These are phyloP conservation scores for Nymphalis io DNA, from an alignment of 1,140 invertebrate genomes.

Conservation along the genomic window DNA sequence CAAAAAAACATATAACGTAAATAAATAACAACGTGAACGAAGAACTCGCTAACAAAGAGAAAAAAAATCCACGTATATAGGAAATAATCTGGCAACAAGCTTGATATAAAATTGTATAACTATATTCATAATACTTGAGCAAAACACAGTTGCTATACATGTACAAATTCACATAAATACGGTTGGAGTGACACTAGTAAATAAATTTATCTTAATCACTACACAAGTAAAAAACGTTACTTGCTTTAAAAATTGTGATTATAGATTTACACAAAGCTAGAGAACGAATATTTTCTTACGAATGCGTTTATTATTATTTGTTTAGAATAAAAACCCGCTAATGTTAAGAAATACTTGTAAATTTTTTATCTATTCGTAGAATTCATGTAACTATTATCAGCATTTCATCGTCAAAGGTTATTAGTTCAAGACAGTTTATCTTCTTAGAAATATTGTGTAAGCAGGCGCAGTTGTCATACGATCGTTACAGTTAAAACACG, in stretches of 20 bases:
- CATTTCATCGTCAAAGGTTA: slow-evolving; percentile 6
- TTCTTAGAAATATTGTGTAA: background rate
- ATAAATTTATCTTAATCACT: no score
- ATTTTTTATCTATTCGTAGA: slow-evolving; percentile 10
- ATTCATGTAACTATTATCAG: slow-evolving; percentile 23
- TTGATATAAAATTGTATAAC: no score
- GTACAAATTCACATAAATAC: no score
- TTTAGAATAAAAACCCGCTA: background rate
- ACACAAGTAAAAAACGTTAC: background rate
- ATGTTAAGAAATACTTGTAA: background rate
- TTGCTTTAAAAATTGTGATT: background rate
- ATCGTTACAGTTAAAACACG: slow-evolving; percentile 11
- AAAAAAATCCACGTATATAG: no score
- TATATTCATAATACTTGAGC: no score
- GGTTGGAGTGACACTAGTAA: no score
- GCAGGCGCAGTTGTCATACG: slow-evolving; percentile 9
- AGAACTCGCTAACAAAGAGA: no score
- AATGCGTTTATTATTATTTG: background rate
- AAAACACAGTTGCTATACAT: no score
- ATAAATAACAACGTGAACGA: no score
- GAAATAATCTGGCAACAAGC: no score
- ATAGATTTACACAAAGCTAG: background rate
- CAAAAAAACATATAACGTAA: no score
- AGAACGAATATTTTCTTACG: background rate
- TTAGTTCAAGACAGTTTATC: slow-evolving; percentile 17